A percentile compares a stretch with the other conserved stretches of the same genome.
phyloP scores from a whole-genome alignment of 2,888 invertebrate genomes.

The Drosophila mimica region DNA sequence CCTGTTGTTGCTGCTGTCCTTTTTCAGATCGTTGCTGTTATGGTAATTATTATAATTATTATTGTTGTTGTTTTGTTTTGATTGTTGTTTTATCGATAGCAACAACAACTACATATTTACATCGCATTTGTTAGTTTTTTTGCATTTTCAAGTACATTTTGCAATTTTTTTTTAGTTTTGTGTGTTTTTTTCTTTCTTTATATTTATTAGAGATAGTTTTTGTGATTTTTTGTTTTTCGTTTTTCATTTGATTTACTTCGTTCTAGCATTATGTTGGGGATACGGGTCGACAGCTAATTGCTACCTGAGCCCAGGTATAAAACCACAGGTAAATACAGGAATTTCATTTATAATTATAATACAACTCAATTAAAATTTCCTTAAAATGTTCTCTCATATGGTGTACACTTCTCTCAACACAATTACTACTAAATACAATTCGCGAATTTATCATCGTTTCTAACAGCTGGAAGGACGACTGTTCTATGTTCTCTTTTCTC shows the following conservation, averaged over 20 bases:
- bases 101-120: slow-evolving; percentile 77
- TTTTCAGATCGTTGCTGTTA: slow-evolving; percentile 15
- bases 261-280: slow-evolving; percentile 9
- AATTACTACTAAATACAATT: slow-evolving; percentile 53
- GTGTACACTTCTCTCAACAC: slow-evolving; percentile 29
- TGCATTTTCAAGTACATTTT: slow-evolving; percentile 58
- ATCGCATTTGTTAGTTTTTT: slow-evolving; percentile 67
- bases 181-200: slow-evolving; percentile 26
- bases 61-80: slow-evolving; percentile 15
- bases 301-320: slow-evolving; percentile 38
- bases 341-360: slow-evolving; percentile 66
- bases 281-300: slow-evolving; percentile 25
- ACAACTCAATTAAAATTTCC: slow-evolving; percentile 69
- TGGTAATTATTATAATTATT: slow-evolving; percentile 31
- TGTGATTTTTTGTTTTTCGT: slow-evolving; percentile 11
- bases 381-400: slow-evolving; percentile 47
- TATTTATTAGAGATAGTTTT: slow-evolving; percentile 19
- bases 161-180: slow-evolving; percentile 48
- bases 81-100: slow-evolving; percentile 36
- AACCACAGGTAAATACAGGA: slow-evolving; percentile 58
- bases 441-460: slow-evolving; percentile 36
- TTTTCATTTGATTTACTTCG: slow-evolving; percentile 24
- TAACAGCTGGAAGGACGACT: slow-evolving; percentile 26
- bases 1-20: slow-evolving; percentile 50
- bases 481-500: background rate